Evolutionary conservation across 2,888 invertebrate species (phyloP), one percentile per base, ranked within the genome.

Genomic region (Apomyelois bistriatella): DNA sequence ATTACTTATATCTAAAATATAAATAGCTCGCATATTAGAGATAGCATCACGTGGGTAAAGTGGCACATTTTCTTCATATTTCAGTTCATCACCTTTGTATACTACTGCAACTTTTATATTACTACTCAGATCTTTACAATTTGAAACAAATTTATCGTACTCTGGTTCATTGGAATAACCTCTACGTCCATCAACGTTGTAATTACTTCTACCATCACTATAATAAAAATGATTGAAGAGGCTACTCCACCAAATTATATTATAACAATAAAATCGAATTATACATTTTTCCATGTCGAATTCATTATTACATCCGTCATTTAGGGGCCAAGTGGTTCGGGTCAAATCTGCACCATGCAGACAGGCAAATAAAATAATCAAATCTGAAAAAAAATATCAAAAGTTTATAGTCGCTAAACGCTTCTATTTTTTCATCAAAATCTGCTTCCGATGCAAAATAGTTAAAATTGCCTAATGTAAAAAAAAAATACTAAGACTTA

Each of bases 1-100:
- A 2, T 58, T 28, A 50, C 70, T 75, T 13, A 84, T 5, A 53
- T 85, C 74, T 57, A 7, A 1, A 3, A 10, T 5, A 35, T 15
- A 16, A 16, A 43, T 43, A 43, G 3, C 7, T 42, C 10, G 7
- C 9, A 30, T 5, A 2, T 43, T 8, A 22, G 3, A 6, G 3
- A 46, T 13, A 10, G 2, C 2, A 36, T 12, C 1, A 4, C 1
- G 6, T n/a, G 4, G 36, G 12, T 15, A 3, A 13, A 38, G 3
- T 13, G 13, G 13, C 15, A 38, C 7, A 5, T 13, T 5, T 12
- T 13, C 4, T 38, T 38, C 37, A 38, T 38, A 5, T n/a, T 37
- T 12, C 3, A n/a, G 1, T n/a, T 3, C 4, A 13, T 40, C 10
- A 9, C 15, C 16, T 40, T 16, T 40, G 15, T 16, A 40, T 10